These are phyloP conservation scores for Platichthys stellatus DNA, from an alignment of 2,113 vertebrate genomes.

Conservation along the genomic window DNA sequence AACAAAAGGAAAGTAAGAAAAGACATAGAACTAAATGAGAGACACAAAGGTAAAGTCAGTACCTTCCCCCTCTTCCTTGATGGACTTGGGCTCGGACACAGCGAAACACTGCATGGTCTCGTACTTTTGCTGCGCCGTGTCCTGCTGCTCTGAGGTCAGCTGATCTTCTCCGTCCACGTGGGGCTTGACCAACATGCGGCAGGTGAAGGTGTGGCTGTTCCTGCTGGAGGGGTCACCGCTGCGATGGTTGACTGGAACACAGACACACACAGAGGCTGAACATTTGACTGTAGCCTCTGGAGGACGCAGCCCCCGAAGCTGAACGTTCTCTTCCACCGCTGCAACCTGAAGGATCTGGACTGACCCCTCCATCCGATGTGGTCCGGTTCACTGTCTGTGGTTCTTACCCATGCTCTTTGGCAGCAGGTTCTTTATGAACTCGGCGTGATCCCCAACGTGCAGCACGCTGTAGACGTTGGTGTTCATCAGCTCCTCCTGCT, in stretches of 20 bases:
- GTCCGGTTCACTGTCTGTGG: not conserved
- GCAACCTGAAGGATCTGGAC: too few relatives aligned
- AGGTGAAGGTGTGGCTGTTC: slow-evolving; percentile 97
- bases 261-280: not conserved
- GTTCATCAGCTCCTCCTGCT: slow-evolving; percentile 99
- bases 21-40: fast-evolving
- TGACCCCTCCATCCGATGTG: too few relatives aligned
- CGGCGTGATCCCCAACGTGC: slow-evolving; percentile 94
- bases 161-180: slow-evolving; percentile 85
- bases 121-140: slow-evolving; percentile 91
- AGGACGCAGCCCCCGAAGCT: too few relatives aligned
- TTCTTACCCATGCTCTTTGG: slow-evolving; percentile 93
- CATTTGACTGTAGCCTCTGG: too few relatives aligned
- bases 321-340: too few relatives aligned
- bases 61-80: slow-evolving; percentile 99
- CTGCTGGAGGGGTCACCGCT: slow-evolving; percentile 88
- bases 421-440: slow-evolving; percentile 98
- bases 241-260: slow-evolving; percentile 86
- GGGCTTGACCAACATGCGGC: slow-evolving; percentile 97
- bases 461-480: slow-evolving; percentile 96
- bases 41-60: not conserved
- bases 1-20: not conserved
- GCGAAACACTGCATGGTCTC: slow-evolving; percentile 99
- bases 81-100: slow-evolving; percentile 97
- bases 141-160: slow-evolving; percentile 81